A percentile compares a stretch with the other conserved stretches of the same genome.
These are phyloP conservation scores for Phylloscopus collybita DNA, from an alignment of 2,797 vertebrate species.

Conservation along the genomic window DNA sequence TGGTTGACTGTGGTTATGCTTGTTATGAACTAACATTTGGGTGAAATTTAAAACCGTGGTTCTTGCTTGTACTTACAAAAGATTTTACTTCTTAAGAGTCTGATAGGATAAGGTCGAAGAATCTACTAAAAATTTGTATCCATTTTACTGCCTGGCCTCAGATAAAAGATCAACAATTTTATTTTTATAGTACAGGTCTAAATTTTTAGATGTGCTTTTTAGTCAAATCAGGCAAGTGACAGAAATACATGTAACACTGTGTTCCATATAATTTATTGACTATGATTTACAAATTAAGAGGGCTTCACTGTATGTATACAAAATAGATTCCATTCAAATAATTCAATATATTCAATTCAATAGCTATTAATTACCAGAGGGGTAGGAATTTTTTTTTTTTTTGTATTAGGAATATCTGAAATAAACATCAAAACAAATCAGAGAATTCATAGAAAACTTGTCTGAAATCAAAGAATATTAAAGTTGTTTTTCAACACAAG, in stretches of 20 bases:
- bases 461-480: background rate
- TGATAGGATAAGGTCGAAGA: background rate
- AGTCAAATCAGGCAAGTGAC: background rate
- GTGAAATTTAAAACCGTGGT: background rate
- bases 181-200: background rate
- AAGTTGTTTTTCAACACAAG: background rate
- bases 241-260: background rate
- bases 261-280: background rate
- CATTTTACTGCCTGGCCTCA: background rate
- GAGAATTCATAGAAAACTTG: background rate
- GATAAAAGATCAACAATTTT: background rate
- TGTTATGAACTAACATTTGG: background rate
- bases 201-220: background rate
- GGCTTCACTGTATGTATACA: background rate
- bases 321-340: background rate
- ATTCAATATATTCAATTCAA: background rate
- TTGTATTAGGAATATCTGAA: background rate
- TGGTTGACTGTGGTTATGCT: background rate
- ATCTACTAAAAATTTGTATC: background rate
- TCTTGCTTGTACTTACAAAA: background rate
- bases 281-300: background rate
- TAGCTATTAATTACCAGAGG: background rate
- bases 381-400: rapidly evolving
- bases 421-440: background rate
- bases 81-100: background rate